Percentiles rank a stretch among this genome's conserved stretches.
These are phyloP conservation scores for Zaprionus ghesquierei DNA, from an alignment of 1,140 invertebrate genomes.

Conservation along the genomic window DNA sequence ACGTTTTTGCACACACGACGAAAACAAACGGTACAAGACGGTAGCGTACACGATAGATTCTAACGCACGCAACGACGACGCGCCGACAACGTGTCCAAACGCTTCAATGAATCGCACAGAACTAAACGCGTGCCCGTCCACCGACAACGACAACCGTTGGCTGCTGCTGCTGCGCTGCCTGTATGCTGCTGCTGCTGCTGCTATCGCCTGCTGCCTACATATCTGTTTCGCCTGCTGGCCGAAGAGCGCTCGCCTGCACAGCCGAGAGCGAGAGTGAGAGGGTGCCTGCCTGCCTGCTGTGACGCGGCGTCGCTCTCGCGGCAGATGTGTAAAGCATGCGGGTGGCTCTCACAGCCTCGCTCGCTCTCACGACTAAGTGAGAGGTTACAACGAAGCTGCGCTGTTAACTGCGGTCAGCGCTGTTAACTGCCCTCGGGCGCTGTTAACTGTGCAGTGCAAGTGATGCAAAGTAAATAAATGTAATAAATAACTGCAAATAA, in stretches of 20 bases:
- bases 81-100: slow-evolving; percentile 64
- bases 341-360: slow-evolving; percentile 40
- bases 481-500: not conserved
- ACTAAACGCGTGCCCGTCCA: slow-evolving; percentile 52
- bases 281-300: not conserved
- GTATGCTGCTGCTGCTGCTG: slow-evolving; percentile 1
- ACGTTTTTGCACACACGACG: slow-evolving; percentile 9
- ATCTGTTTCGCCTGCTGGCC: not conserved
- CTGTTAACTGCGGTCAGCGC: slow-evolving; percentile 18
- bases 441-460: not conserved
- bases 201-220: not conserved
- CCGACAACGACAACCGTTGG: slow-evolving; percentile 7
- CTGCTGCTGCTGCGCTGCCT: slow-evolving; percentile 7
- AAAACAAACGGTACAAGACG: slow-evolving; percentile 9
- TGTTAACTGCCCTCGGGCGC: slow-evolving; percentile 5
- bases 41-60: not conserved
- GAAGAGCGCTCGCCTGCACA: not conserved
- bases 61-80: slow-evolving; percentile 31
- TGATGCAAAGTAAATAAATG: not conserved
- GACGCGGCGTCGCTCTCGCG: not conserved
- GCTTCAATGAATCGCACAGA: slow-evolving; percentile 71
- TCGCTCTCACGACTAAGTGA: not conserved
- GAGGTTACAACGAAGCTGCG: slow-evolving; percentile 42
- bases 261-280: not conserved
- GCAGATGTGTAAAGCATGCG: slow-evolving; percentile 37